phyloP scores from a whole-genome alignment of 2,113 vertebrate species.

The Poeciliopsis occidentalis region DNA sequence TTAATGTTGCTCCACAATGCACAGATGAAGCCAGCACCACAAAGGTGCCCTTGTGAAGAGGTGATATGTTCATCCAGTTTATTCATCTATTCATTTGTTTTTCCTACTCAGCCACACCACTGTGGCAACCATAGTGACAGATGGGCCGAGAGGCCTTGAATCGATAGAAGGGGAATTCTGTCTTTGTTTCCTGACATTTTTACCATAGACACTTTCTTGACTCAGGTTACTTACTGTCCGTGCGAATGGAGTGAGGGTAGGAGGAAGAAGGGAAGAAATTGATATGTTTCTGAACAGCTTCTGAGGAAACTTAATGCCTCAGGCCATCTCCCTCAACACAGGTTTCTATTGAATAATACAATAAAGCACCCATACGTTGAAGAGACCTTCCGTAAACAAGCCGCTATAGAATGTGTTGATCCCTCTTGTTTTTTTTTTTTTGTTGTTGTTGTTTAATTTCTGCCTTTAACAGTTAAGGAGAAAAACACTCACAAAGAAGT shows the following conservation, averaged over 20 bases:
- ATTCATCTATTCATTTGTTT: slow-evolving; percentile 66
- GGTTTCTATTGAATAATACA: slow-evolving; percentile 79
- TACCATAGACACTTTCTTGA: slow-evolving; percentile 63
- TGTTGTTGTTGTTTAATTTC: slow-evolving; percentile 31
- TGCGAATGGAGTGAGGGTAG: slow-evolving; percentile 37
- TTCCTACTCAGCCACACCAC: slow-evolving; percentile 58
- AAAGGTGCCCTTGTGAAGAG: slow-evolving; percentile 71
- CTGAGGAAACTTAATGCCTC: slow-evolving; percentile 77
- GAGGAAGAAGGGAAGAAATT: slow-evolving; percentile 41
- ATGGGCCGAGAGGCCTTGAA: slow-evolving; percentile 52
- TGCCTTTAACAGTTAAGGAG: slow-evolving; percentile 25
- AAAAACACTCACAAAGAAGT: slow-evolving; percentile 36
- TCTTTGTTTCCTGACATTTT: slow-evolving; percentile 76
- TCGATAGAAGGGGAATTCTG: slow-evolving; percentile 69
- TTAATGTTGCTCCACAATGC: slow-evolving; percentile 46
- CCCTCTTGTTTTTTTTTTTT: slow-evolving; percentile 40
- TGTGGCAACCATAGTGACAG: slow-evolving; percentile 63
- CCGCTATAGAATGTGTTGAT: slow-evolving; percentile 55
- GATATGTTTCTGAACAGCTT: slow-evolving; percentile 67
- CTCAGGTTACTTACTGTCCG: slow-evolving; percentile 78
- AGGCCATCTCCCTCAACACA: slow-evolving; percentile 72
- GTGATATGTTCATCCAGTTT: slow-evolving; percentile 39
- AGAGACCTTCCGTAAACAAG: slow-evolving; percentile 69
- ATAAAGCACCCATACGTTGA: slow-evolving; percentile 66
- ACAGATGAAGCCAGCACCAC: slow-evolving; percentile 57